Evolutionary conservation across 2,113 vertebrate species (phyloP), one percentile per base, ranked within the genome.

Genomic region (Pomatorhinus ruficollis): DNA sequence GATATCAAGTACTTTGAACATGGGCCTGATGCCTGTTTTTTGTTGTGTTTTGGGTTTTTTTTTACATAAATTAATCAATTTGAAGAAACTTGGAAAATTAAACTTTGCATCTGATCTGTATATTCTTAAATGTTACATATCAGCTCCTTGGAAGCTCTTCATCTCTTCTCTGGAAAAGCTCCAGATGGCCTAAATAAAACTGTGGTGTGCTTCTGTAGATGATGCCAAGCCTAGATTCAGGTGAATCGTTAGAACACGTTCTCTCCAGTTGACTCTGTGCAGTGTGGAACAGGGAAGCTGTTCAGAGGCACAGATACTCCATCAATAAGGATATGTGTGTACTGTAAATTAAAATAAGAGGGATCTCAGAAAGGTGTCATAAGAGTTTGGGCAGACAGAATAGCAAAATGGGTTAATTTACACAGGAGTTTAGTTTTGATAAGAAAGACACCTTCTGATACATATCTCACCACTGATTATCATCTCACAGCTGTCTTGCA

Each of bases 21-120:
- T 15, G 25, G 50, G 31, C 42, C 54, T 80, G 11, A 53, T 85
- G 15, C 2, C 6, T 35, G 18, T 49, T 24, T 45, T 45, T 45
- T 45, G 44, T 45, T 45, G 44, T 47, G 20, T 16, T 8, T 12
- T 49, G n/a, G n/a, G n/a, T 65, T 50, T 59, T 40, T 50, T 59
- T 40, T 61, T 35, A 42, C 25, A 61, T 37, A 54, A 71, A 66
- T 66, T 70, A 68, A 49, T 64, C 18, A 35, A 18, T 70, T 80
- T 72, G 59, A 81, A 61, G 47, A 81, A 77, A 50, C 8, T 28
- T 83, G n/a, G n/a, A 91, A 93, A 74, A 87, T 35, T 65, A 54
- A 40, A 74, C 6, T 87, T 91, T 89, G 30, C 50, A 70, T 3
- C 1, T 91, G 72, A 90, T 77, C 37, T 54, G 45, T 81, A 57